These are phyloP conservation scores for Antigone vipio DNA, from an alignment of 2,113 vertebrate genomes.

Conservation along the genomic window DNA sequence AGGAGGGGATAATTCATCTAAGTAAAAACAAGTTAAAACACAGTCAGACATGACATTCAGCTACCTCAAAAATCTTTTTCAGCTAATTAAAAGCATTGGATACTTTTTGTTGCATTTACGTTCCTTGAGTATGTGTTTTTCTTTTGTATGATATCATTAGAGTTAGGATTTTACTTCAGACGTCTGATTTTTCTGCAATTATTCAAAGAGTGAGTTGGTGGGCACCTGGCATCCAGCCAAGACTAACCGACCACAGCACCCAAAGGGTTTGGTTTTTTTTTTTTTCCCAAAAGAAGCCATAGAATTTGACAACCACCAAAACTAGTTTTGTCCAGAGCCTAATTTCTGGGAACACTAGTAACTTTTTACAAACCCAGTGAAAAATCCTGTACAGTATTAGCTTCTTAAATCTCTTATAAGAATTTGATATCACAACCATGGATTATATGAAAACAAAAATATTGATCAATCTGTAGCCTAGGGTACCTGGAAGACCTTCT, in stretches of 20 bases:
- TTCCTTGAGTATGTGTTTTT: background rate
- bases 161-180: background rate
- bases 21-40: conserved; percentile 29
- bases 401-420: background rate
- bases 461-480: background rate
- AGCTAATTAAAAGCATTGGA: background rate
- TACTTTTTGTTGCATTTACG: background rate
- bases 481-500: background rate
- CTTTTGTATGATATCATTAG: background rate
- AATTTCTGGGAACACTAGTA: background rate
- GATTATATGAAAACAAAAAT: background rate
- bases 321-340: background rate
- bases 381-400: background rate
- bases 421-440: background rate
- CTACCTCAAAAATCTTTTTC: background rate
- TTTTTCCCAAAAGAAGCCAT: background rate
- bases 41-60: background rate
- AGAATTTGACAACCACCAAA: background rate
- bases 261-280: background rate
- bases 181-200: background rate
- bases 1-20: conserved; percentile 91
- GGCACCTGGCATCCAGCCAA: background rate
- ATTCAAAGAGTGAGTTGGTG: background rate
- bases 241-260: background rate
- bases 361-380: background rate